A percentile compares a stretch with the other conserved stretches of the same genome.
These are phyloP conservation scores for Matsumyia berberina DNA, from an alignment of 2,888 invertebrate genomes.

Conservation along the genomic window DNA sequence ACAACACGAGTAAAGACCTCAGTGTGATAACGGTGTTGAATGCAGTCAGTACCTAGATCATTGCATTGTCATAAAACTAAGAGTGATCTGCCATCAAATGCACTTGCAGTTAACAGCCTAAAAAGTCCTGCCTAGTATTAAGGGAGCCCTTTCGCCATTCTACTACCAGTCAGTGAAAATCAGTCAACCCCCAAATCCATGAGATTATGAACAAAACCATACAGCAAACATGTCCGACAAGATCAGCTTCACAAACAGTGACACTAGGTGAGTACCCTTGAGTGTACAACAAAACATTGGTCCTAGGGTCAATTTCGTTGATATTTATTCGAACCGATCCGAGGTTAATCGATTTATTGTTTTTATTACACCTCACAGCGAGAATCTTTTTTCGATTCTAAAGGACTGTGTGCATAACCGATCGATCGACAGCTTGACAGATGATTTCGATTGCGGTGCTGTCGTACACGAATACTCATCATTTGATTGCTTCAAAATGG, in stretches of 20 bases:
- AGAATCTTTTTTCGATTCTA: constrained; percentile 78
- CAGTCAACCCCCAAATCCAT: background rate
- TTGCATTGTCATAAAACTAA: background rate
- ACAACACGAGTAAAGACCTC: constrained; percentile 51
- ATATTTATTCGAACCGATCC: constrained; percentile 36
- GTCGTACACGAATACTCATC: constrained; percentile 70
- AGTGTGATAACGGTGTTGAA: constrained; percentile 66
- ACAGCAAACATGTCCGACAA: constrained; percentile 62
- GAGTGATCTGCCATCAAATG: background rate
- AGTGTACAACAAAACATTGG: background rate
- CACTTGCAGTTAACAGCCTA: background rate
- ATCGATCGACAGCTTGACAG: constrained; percentile 80
- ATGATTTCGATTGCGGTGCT: constrained; percentile 80
- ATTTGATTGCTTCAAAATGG: constrained; percentile 79
- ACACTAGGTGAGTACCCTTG: constrained; percentile 68
- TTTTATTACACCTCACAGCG: constrained; percentile 46
- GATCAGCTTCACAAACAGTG: constrained; percentile 56
- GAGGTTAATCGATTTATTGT: constrained; percentile 48
- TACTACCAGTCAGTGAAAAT: background rate
- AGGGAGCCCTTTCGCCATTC: background rate
- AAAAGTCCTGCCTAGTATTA: background rate
- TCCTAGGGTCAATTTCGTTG: constrained; percentile 25
- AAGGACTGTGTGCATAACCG: constrained; percentile 81
- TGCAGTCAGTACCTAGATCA: constrained; percentile 33
- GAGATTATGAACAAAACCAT: constrained; percentile 1